phyloP scores from a whole-genome alignment of 2,797 vertebrate genomes.

The Geotrypetes seraphini region DNA sequence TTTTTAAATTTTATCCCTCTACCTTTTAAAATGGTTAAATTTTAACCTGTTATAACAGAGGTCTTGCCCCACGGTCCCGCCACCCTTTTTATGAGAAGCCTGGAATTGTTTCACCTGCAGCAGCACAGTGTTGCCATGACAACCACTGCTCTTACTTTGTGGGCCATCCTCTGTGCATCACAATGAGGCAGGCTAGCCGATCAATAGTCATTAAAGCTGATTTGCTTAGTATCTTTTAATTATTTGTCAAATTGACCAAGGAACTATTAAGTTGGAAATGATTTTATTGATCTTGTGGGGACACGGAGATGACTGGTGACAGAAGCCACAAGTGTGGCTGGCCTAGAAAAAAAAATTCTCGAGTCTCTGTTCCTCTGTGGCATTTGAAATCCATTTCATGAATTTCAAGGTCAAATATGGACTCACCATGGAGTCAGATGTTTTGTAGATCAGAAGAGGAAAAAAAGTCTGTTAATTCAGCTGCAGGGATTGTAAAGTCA shows the following conservation, averaged over 20 bases:
- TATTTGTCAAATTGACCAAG: background rate
- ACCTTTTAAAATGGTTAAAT: too few relatives aligned
- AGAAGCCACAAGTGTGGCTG: background rate
- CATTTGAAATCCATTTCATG: background rate
- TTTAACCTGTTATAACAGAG: too few relatives aligned
- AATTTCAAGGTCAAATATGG: background rate
- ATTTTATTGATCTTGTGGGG: background rate
- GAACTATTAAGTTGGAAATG: background rate
- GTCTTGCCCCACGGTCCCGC: too few relatives aligned
- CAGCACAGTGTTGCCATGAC: conserved; percentile 14
- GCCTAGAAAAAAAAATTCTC: rapidly evolving
- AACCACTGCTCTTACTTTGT: conserved; percentile 11
- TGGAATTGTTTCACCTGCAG: conserved; percentile 27
- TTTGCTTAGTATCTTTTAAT: background rate
- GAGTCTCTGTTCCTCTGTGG: too few relatives aligned
- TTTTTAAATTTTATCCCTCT: too few relatives aligned
- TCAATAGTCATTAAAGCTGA: background rate
- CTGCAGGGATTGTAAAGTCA: background rate
- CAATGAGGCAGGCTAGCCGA: background rate
- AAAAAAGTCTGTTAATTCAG: background rate
- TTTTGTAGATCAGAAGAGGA: background rate
- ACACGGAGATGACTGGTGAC: background rate
- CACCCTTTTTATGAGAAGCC: background rate
- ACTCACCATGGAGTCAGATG: rapidly evolving
- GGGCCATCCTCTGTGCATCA: background rate